A percentile compares a stretch with the other conserved stretches of the same genome.
phyloP scores from a whole-genome alignment of 2,888 invertebrate genomes.

The Eulithis prunata region DNA sequence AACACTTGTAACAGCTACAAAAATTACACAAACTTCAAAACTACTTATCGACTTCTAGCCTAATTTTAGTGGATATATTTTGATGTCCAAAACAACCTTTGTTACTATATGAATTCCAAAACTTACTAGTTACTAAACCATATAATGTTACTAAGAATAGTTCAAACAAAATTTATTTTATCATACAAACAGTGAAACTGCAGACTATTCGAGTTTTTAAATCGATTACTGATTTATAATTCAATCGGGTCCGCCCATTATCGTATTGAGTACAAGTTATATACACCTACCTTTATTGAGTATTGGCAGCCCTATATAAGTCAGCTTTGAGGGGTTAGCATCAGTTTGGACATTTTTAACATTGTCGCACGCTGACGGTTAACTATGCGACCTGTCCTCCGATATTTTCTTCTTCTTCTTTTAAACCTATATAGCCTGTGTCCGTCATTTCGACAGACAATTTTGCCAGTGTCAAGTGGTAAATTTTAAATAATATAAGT shows the following conservation, averaged over 20 bases:
- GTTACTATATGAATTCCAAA: too few relatives aligned
- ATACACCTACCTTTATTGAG: neutral
- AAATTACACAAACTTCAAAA: neutral
- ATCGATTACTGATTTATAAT: neutral
- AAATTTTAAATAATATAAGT: too few relatives aligned
- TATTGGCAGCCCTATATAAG: neutral
- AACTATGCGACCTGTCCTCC: too few relatives aligned
- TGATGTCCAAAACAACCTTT: neutral
- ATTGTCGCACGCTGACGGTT: too few relatives aligned
- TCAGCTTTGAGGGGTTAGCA: conserved; percentile 3
- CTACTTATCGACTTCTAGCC: neutral
- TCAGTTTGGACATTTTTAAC: neutral
- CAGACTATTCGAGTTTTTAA: neutral
- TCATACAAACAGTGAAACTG: neutral
- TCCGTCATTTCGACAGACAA: too few relatives aligned
- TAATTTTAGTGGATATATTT: neutral
- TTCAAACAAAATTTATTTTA: neutral
- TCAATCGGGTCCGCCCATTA: neutral
- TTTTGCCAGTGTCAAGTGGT: too few relatives aligned
- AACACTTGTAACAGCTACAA: neutral
- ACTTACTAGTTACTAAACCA: neutral
- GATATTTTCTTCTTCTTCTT: too few relatives aligned
- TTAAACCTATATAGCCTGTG: too few relatives aligned
- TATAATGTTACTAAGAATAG: too few relatives aligned
- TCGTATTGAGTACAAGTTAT: neutral